Percentiles rank a stretch among this genome's conserved stretches.
These are phyloP conservation scores for Chunga burmeisteri DNA, from an alignment of 2,113 vertebrate genomes.

Conservation along the genomic window DNA sequence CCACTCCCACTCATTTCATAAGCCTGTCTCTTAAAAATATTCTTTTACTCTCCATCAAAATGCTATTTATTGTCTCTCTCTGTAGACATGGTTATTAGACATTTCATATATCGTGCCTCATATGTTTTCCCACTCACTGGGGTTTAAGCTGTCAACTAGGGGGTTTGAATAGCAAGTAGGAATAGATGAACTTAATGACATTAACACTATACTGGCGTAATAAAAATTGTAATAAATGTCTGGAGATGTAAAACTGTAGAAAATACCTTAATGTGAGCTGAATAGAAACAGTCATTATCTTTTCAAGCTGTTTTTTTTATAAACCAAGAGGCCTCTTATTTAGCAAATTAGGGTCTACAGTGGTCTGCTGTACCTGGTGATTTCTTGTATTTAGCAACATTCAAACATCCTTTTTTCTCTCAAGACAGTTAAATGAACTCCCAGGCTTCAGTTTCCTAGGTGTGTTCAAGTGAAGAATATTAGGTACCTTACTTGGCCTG, in stretches of 20 bases:
- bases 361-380: background rate
- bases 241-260: background rate
- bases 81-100: slow-evolving; percentile 45
- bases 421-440: background rate
- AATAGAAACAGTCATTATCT: slow-evolving; percentile 5
- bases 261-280: background rate
- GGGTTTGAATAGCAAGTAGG: slow-evolving; percentile 4
- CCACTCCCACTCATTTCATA: slow-evolving; percentile 46
- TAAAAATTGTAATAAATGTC: background rate
- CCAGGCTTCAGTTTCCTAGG: background rate
- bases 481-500: background rate
- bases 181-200: slow-evolving; percentile 35
- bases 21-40: slow-evolving; percentile 47
- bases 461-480: background rate
- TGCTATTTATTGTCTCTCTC: slow-evolving; percentile 54
- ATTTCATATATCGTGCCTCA: slow-evolving; percentile 25
- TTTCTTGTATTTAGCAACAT: background rate
- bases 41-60: slow-evolving; percentile 51
- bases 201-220: background rate
- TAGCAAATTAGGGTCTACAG: background rate
- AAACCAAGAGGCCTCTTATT: background rate
- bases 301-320: background rate
- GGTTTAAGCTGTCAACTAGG: slow-evolving; percentile 23
- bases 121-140: slow-evolving; percentile 39
- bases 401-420: background rate